phyloP scores from a whole-genome alignment of 2,113 vertebrate species.

The Pavo muticus region DNA sequence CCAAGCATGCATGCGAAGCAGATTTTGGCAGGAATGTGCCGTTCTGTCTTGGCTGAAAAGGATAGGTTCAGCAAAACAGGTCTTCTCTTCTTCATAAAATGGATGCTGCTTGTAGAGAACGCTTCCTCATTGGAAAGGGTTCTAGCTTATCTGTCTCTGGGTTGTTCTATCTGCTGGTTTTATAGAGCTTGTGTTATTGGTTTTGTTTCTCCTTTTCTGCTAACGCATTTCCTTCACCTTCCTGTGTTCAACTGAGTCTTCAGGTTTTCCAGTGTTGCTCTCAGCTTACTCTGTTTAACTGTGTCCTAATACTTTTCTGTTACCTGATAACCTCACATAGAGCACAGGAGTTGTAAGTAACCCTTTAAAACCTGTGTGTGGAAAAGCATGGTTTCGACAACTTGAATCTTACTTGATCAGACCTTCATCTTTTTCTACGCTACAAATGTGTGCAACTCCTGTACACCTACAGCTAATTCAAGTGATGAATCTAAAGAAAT shows the following conservation, averaged over 20 bases:
- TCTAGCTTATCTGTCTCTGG: neutral
- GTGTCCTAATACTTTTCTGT: neutral
- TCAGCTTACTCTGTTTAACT: neutral
- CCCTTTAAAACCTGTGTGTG: neutral
- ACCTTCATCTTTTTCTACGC: neutral
- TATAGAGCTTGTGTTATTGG: neutral
- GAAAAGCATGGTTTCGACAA: neutral
- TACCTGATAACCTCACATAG: neutral
- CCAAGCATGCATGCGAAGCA: neutral
- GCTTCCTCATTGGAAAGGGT: neutral
- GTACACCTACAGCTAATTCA: neutral
- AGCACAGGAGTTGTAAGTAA: neutral
- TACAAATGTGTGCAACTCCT: neutral
- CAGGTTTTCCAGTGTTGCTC: neutral
- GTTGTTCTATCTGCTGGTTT: neutral
- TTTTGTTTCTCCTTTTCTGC: neutral
- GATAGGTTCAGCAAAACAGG: neutral
- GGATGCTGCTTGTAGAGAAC: neutral
- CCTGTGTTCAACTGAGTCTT: neutral
- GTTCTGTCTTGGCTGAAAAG: neutral
- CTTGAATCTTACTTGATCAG: constrained; percentile 3
- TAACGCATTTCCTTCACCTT: neutral
- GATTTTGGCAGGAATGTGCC: neutral
- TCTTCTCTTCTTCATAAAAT: neutral
- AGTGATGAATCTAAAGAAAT: neutral